phyloP scores from a whole-genome alignment of 1,140 invertebrate genomes.

The Paraescarpia echinospica region DNA sequence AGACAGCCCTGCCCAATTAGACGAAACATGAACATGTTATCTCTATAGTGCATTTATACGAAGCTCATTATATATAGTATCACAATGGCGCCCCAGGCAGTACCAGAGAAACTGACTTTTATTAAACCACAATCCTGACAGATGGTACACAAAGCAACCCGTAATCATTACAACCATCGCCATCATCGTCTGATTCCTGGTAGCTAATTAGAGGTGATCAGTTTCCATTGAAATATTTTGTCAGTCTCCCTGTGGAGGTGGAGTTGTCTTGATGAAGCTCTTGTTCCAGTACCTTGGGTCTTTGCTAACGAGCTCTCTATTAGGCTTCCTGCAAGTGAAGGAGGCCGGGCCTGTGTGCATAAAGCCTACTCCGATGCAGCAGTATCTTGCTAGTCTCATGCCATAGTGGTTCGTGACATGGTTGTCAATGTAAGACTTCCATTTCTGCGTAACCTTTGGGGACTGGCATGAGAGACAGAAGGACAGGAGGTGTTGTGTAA shows the following conservation, averaged over 20 bases:
- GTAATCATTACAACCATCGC: neutral
- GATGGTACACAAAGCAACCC: neutral
- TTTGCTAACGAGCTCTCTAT: neutral
- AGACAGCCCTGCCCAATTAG: neutral
- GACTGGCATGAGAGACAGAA: neutral
- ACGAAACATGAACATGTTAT: neutral
- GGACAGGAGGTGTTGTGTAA: neutral
- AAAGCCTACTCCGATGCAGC: neutral
- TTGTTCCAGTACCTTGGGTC: neutral
- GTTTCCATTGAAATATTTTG: neutral
- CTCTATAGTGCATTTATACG: neutral
- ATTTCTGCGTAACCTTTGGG: neutral
- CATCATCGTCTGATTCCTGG: neutral
- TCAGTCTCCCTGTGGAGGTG: neutral
- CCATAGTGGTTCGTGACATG: neutral
- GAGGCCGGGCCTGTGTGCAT: neutral
- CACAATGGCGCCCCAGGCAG: neutral
- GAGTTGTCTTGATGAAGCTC: neutral
- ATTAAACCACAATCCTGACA: neutral
- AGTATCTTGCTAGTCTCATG: neutral
- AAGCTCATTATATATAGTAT: neutral
- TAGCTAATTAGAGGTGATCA: neutral
- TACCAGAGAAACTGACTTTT: neutral
- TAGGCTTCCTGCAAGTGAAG: neutral
- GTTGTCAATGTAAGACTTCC: neutral